These are phyloP conservation scores for Fabriciana adippe DNA, from an alignment of 2,888 invertebrate genomes.

Conservation along the genomic window DNA sequence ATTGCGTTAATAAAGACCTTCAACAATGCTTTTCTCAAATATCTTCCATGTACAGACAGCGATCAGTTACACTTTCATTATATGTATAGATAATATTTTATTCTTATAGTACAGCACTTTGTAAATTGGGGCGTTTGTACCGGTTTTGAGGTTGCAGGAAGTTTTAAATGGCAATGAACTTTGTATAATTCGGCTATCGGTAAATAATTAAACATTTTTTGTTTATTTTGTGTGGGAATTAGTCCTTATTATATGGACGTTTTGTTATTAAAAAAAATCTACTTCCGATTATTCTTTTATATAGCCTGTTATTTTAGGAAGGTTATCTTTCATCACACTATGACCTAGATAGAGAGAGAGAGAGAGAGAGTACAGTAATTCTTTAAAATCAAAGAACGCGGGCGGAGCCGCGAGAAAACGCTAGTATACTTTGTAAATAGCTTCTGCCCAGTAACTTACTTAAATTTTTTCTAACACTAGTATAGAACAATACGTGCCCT, in stretches of 20 bases:
- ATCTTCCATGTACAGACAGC: too few species aligned
- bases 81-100: background rate
- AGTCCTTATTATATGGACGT: background rate
- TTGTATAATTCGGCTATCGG: conserved; percentile 7
- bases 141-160: conserved; percentile 1
- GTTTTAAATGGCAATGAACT: conserved; percentile 21
- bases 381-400: too few species aligned
- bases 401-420: too few species aligned
- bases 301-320: background rate
- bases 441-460: too few species aligned
- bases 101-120: background rate
- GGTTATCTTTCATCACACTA: background rate
- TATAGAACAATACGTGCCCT: background rate
- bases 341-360: background rate
- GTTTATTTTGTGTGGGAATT: background rate
- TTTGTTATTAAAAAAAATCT: background rate
- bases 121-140: conserved; percentile 14
- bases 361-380: background rate
- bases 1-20: too few species aligned
- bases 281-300: background rate
- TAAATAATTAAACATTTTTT: conserved; percentile 2
- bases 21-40: too few species aligned
- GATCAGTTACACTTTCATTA: too few species aligned
- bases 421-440: too few species aligned
- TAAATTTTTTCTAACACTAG: too few species aligned